Conservation (phyloP, 64 coral and sea anemone species). For the Exaiptasia diaphana region DNA sequence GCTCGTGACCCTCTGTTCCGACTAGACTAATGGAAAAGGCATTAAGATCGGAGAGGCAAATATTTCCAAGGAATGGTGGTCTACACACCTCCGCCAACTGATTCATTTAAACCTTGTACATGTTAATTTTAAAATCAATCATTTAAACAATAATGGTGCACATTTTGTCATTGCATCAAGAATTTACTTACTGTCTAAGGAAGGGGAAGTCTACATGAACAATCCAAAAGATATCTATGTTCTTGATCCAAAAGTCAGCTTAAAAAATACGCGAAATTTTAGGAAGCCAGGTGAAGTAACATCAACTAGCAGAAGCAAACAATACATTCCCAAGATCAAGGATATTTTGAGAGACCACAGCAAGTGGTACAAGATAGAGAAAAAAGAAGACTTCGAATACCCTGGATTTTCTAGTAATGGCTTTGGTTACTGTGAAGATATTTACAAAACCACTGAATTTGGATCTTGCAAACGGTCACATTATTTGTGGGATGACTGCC, state of each 20-base stretch:
- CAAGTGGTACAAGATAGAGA: conserved; percentile 1
- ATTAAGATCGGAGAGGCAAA: neutral
- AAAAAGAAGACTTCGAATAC: conserved; percentile 22
- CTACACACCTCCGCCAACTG: neutral
- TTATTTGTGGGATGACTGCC: conserved; percentile 47
- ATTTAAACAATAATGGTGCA: too few relatives aligned
- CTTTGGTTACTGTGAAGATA: neutral
- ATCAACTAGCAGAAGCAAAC: neutral
- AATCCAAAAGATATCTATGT: neutral
- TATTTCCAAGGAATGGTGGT: conserved; percentile 8
- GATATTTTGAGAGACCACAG: neutral
- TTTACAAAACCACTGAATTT: conserved; percentile 3
- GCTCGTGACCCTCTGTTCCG: too few relatives aligned
- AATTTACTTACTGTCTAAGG: neutral
- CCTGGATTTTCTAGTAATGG: conserved; percentile 24
- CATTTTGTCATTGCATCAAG: neutral
- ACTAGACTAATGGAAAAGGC: conserved; percentile 19
- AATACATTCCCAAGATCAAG: conserved; percentile 35
- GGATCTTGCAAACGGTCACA: conserved; percentile 22
- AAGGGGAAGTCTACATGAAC: neutral
- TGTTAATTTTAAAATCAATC: neutral
- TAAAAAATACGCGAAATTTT: neutral
- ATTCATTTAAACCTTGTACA: conserved; percentile 1
- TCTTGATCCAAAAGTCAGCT: neutral
- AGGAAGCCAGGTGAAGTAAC: neutral